phyloP scores from a whole-genome alignment of 2,113 vertebrate genomes.

The Phaethornis superciliosus region DNA sequence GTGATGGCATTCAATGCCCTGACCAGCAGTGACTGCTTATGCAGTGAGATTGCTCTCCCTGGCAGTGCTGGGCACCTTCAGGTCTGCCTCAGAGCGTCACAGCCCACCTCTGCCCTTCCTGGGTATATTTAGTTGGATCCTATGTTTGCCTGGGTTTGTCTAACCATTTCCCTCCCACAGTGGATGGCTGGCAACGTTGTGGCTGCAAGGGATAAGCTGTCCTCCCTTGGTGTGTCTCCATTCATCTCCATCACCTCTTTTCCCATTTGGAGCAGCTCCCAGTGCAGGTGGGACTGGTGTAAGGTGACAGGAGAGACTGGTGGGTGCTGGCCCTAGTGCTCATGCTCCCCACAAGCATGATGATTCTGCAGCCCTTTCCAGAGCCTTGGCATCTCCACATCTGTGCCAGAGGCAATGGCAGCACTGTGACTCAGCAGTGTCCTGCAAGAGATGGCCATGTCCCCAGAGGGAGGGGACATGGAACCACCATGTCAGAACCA shows the following conservation, averaged over 20 bases:
- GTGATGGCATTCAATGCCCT: neutral
- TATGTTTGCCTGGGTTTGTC: neutral
- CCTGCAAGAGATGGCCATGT: neutral
- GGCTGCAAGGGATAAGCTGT: neutral
- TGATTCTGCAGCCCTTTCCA: neutral
- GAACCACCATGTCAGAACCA: neutral
- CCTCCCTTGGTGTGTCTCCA: accelerated
- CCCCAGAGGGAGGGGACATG: neutral
- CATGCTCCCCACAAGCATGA: accelerated
- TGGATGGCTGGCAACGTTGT: accelerated
- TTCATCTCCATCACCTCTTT: neutral
- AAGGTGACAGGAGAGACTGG: accelerated
- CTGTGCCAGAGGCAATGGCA: neutral
- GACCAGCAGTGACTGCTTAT: neutral
- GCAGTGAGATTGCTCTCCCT: neutral
- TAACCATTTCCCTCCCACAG: neutral
- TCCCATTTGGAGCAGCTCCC: neutral
- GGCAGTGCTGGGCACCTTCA: neutral
- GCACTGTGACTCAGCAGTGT: accelerated
- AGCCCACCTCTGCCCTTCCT: neutral
- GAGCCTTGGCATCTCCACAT: accelerated
- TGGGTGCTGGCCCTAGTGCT: accelerated
- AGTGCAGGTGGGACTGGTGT: accelerated
- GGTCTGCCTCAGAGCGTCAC: neutral
- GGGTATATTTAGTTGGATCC: neutral